Conservation (phyloP, 1,140 invertebrate species). For the Drosophila mojavensis region DNA sequence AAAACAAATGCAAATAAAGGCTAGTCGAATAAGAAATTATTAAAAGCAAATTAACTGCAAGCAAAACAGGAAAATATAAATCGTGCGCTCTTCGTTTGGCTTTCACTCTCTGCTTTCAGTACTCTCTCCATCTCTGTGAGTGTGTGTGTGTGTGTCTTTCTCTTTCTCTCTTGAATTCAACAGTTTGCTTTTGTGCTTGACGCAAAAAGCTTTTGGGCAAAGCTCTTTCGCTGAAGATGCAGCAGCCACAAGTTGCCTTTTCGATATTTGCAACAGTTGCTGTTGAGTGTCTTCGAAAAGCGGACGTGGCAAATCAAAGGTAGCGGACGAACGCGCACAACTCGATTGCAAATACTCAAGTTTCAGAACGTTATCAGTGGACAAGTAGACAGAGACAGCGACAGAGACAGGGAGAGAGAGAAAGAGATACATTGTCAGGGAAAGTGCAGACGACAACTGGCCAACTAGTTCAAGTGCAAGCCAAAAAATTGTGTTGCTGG, state of each 20-base stretch:
- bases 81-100: neutral
- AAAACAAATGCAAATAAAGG: neutral
- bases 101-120: slow-evolving; percentile 32
- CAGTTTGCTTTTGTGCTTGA: slow-evolving; percentile 60
- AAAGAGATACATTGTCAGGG: neutral
- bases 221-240: slow-evolving; percentile 56
- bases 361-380: slow-evolving; percentile 60
- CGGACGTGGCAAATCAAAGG: slow-evolving; percentile 72
- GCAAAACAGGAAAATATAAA: neutral
- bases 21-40: neutral
- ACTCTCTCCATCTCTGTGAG: neutral
- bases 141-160: slow-evolving; percentile 1
- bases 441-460: slow-evolving; percentile 30
- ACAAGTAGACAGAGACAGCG: neutral
- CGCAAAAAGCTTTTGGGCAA: slow-evolving; percentile 50
- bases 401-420: neutral
- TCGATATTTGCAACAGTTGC: slow-evolving; percentile 78
- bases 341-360: slow-evolving; percentile 7
- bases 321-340: slow-evolving; percentile 46
- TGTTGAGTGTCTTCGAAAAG: slow-evolving; percentile 79
- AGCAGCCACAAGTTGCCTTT: slow-evolving; percentile 79
- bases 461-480: slow-evolving; percentile 73
- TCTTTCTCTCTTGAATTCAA: slow-evolving; percentile 51
- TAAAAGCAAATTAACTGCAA: neutral
- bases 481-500: slow-evolving; percentile 52